Conservation (phyloP, 1,140 invertebrate genomes). For the Macrobrachium rosenbergii region DNA sequence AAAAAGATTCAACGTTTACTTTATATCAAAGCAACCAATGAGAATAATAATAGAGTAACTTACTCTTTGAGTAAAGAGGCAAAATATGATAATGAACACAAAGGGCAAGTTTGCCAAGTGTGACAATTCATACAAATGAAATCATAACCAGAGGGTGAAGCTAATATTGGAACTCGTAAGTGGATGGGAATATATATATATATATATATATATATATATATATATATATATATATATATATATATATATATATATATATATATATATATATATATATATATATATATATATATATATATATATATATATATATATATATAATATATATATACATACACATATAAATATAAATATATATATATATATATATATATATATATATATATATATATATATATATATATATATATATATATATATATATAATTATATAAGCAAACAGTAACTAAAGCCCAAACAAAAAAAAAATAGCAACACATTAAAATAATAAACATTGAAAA, state of each 20-base stretch:
- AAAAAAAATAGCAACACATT: background rate
- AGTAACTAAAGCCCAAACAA: too few relatives aligned
- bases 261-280: constrained; percentile 21
- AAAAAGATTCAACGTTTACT: too few relatives aligned
- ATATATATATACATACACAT: constrained; percentile 23
- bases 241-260: constrained; percentile 29
- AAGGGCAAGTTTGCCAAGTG: too few relatives aligned
- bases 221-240: constrained; percentile 14
- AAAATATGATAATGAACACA: too few relatives aligned
- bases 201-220: too few relatives aligned
- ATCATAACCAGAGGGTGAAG: too few relatives aligned
- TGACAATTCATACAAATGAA: too few relatives aligned
- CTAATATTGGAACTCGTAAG: too few relatives aligned
- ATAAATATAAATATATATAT: constrained; percentile 19
- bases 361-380: constrained; percentile 23
- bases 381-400: constrained; percentile 23
- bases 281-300: constrained; percentile 24
- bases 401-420: constrained; percentile 34
- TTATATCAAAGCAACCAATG: too few relatives aligned
- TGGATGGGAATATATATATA: background rate
- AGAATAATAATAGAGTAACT: too few relatives aligned
- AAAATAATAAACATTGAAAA: background rate
- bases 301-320: constrained; percentile 24
- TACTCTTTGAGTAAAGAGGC: too few relatives aligned
- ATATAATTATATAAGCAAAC: constrained; percentile 17